Conservation (phyloP, 1,140 invertebrate species). For the Zaprionus inermis region DNA sequence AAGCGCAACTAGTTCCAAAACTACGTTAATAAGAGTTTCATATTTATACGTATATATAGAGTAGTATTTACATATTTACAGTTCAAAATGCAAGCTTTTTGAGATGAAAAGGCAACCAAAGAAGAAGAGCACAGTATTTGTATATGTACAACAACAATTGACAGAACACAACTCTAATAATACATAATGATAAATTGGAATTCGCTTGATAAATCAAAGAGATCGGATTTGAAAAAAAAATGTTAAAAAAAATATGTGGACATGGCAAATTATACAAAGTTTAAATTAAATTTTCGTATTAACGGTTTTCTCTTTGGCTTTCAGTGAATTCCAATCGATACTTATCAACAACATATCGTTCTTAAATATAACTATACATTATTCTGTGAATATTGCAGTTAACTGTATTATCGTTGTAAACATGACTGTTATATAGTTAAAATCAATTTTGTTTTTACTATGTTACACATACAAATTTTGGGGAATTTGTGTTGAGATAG, state of each 20-base stretch:
- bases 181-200: not conserved
- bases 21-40: slow-evolving; percentile 2
- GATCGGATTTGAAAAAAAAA: not conserved
- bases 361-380: not conserved
- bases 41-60: slow-evolving; percentile 12
- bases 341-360: not conserved
- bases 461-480: slow-evolving; percentile 3
- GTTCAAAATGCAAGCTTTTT: slow-evolving; percentile 38
- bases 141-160: slow-evolving; percentile 13
- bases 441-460: not conserved
- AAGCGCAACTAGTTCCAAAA: not conserved
- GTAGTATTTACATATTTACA: slow-evolving; percentile 12
- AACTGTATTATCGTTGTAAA: not conserved
- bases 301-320: not conserved
- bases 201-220: not conserved
- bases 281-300: not conserved
- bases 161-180: slow-evolving; percentile 11
- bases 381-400: not conserved
- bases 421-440: not conserved
- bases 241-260: not conserved
- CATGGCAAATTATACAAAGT: not conserved
- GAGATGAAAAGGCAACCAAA: slow-evolving; percentile 3
- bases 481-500: not conserved
- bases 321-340: slow-evolving; percentile 8
- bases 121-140: slow-evolving; percentile 4